A percentile compares a stretch with the other conserved stretches of the same genome.
Evolutionary conservation across 64 coral and sea anemone genomes (phyloP).

Genomic region (Cladopsammia gracilis): DNA sequence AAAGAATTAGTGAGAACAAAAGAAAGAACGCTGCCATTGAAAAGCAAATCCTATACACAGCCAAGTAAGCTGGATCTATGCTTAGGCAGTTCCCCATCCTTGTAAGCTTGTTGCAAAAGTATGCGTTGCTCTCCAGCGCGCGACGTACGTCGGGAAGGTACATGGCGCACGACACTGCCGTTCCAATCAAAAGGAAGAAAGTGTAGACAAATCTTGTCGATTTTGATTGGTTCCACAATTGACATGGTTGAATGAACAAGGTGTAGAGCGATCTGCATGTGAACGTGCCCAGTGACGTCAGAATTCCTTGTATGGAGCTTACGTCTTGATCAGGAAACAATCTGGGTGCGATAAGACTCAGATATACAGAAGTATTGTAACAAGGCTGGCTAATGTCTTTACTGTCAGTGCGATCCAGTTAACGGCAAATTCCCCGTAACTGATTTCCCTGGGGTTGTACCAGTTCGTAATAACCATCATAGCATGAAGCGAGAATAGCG

Average conservation of each 20-base stretch:
- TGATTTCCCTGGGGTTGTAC: slow-evolving; percentile 39
- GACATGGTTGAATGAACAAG: slow-evolving; percentile 78
- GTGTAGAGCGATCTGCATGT: slow-evolving; percentile 69
- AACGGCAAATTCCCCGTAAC: slow-evolving; percentile 42
- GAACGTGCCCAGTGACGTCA: slow-evolving; percentile 74
- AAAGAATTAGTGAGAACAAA: slow-evolving; percentile 83
- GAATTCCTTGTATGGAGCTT: slow-evolving; percentile 56
- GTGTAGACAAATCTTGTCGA: slow-evolving; percentile 83
- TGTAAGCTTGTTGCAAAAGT: slow-evolving; percentile 89
- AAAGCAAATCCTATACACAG: slow-evolving; percentile 94
- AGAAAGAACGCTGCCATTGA: slow-evolving; percentile 96
- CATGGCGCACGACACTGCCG: slow-evolving; percentile 70
- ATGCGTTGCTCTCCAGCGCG: slow-evolving; percentile 71
- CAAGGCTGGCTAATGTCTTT: slow-evolving; percentile 65
- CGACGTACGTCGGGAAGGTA: slow-evolving; percentile 80
- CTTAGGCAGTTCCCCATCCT: slow-evolving; percentile 86
- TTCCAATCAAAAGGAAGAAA: slow-evolving; percentile 83
- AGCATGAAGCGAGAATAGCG: slow-evolving; percentile 44
- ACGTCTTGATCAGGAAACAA: slow-evolving; percentile 73
- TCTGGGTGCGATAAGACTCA: slow-evolving; percentile 75
- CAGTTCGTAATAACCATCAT: slow-evolving; percentile 79
- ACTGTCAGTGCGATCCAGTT: slow-evolving; percentile 79
- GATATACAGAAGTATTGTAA: slow-evolving; percentile 67
- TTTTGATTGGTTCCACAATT: slow-evolving; percentile 70
- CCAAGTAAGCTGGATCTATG: slow-evolving; percentile 95